Conservation (phyloP, 2,113 vertebrate species). For the Psilopogon haemacephalus region DNA sequence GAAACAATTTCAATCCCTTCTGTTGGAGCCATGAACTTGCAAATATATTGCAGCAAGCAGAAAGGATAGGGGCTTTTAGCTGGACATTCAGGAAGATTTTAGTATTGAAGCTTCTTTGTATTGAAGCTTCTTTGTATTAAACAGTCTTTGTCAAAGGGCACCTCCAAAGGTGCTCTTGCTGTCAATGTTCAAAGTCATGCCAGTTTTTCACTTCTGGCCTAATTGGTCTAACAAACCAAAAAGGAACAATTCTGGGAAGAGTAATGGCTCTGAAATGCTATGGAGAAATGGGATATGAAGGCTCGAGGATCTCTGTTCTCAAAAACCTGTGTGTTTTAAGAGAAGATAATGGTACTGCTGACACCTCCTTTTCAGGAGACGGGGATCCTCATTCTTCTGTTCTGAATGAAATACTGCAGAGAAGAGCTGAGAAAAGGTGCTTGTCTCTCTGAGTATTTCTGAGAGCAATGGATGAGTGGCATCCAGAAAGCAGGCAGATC, state of each 20-base stretch:
- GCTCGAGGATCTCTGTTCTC: neutral
- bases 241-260: neutral
- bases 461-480: conserved; percentile 22
- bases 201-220: neutral
- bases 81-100: neutral
- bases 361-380: conserved; percentile 1
- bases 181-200: neutral
- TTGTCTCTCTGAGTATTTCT: conserved; percentile 10
- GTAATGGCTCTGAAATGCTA: neutral
- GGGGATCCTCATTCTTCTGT: neutral
- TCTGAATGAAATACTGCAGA: neutral
- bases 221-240: neutral
- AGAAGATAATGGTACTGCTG: neutral
- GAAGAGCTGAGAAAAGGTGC: neutral
- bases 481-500: neutral
- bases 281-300: neutral
- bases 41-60: neutral
- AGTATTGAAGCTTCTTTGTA: neutral
- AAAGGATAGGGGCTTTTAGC: neutral
- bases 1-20: neutral
- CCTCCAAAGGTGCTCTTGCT: neutral
- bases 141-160: neutral
- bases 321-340: neutral
- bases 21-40: neutral
- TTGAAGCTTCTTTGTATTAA: neutral